These are phyloP conservation scores for Drosophila cardini DNA, from an alignment of 1,140 invertebrate species.

Conservation along the genomic window DNA sequence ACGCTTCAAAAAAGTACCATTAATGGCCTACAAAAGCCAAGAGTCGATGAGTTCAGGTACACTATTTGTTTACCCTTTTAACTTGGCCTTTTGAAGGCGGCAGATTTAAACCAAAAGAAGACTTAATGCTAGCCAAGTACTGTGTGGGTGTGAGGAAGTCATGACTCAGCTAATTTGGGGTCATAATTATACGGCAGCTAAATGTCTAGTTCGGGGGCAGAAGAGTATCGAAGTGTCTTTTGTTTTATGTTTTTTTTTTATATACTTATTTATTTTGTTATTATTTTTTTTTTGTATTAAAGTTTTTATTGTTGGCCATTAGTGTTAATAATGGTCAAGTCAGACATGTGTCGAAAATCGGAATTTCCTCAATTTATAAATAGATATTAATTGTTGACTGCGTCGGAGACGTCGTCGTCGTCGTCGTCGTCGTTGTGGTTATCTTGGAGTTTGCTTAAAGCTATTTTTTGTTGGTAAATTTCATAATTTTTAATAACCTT, in stretches of 20 bases:
- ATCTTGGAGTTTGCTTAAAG: conserved; percentile 43
- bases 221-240: not conserved
- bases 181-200: conserved; percentile 25
- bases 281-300: too few relatives aligned
- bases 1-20: too few relatives aligned
- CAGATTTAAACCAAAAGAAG: conserved; percentile 14
- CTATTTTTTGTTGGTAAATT: conserved; percentile 72
- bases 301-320: conserved; percentile 29
- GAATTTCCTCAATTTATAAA: conserved; percentile 78
- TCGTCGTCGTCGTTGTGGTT: conserved; percentile 36
- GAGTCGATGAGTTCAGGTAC: not conserved
- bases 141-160: conserved; percentile 30
- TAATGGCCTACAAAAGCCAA: not conserved
- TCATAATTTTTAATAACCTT: conserved; percentile 74
- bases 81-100: conserved; percentile 5
- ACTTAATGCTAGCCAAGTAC: not conserved
- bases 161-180: conserved; percentile 30
- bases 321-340: conserved; percentile 52
- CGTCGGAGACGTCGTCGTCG: conserved; percentile 23
- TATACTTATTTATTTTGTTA: conserved; percentile 1
- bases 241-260: not conserved
- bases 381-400: conserved; percentile 55
- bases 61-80: conserved; percentile 2
- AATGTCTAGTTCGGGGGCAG: not conserved
- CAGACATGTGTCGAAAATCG: conserved; percentile 69